Evolutionary conservation across 1,140 invertebrate genomes (phyloP), one percentile per base, ranked within the genome.

Genomic region (Aphidius ervi): DNA sequence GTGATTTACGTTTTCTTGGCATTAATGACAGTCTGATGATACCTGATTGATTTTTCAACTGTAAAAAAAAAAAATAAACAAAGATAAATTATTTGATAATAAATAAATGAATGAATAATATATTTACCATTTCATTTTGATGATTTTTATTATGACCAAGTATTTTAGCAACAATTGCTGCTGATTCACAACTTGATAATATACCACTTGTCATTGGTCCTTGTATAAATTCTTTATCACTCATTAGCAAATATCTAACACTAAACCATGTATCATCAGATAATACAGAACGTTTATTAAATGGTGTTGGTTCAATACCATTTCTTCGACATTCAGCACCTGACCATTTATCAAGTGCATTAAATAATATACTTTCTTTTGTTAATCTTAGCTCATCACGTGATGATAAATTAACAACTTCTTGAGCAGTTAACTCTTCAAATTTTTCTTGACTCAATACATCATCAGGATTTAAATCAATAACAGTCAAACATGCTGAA

Each of bases 231-330:
- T 88, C 84, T 61, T 83, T 81, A 7, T 83, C 80, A 8, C 75
- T 81, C 81, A 90, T 86, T 5, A 85, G 67, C 49, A 88, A 72
- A 65, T 88, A 90, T 3, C 87, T 78, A 8, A 88, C 85, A 48
- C 82, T 84, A 66, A 84, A 89, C 42, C 84, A 79, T 3, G 89
- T 70, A 23, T 85, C 81, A 9, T 88, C 86, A 0, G 75, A 71
- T 0, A 90, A 73, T 5, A 87, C 82, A n/a, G 77, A 70, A 6
- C 88, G 78, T 52, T 84, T 84, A 66, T 88, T 88, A 7, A 69
- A 71, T 2, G 82, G 67, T 4, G 82, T 85, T 31, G 88, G 71
- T 60, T 88, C 86, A 40, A 85, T 67, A 40, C 87, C 85, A 39
- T 77, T 77, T 49, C 86, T 78, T 59, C 85, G 84, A 67, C 88